Base-by-base conservation (phyloP, 1,140 invertebrate genomes). In the Drosophila varians region DNA sequence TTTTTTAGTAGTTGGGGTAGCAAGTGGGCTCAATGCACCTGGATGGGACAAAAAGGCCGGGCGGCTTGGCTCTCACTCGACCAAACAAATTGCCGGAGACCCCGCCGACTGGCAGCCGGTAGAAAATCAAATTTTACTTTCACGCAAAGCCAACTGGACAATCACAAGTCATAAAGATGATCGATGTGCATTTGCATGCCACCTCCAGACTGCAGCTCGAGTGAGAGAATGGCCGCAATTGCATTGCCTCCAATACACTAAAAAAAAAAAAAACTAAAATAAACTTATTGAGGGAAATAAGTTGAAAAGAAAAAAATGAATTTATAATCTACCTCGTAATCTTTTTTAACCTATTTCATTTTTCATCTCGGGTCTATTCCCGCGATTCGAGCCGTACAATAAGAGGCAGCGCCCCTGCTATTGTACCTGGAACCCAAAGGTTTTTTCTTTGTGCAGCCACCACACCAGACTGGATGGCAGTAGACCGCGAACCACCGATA, bases 141-240 rank as follows among this genome's bases (percentile, higher is more conserved):
- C 83, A 82, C 82, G 55, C 45, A 66, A 57, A 61, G 55, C 51
- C 77, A 82, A 82, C 58, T 76, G 70, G 55, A 78, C 74, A 84
- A 84, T 74, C 55, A 45, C 71, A 74, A 79, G 73, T 70, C 80
- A 87, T 65, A 64, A 77, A 77, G 62, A 80, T 84, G 80, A 86
- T 86, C 82, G 80, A 86, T 86, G 80, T 86, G 82, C 80, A 86
- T 86, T 79, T 86, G 77, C 82, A 86, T 86, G 64, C 79, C 64
- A 66, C 61, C 40, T 56, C 28, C 46, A 61, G 25, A 48, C 45
- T 49, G 66, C 58, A 56, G 9, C 14, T 7, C 14, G 12, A 31
- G 40, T 31, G 48, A 49, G 58, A 55, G 57, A 79, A 78, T 83
- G 78, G 53, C 79, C 60, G 79, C 74, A 83, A 83, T 78, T 74